phyloP scores from a whole-genome alignment of 2,797 vertebrate genomes.

The Semaprochilodus insignis region DNA sequence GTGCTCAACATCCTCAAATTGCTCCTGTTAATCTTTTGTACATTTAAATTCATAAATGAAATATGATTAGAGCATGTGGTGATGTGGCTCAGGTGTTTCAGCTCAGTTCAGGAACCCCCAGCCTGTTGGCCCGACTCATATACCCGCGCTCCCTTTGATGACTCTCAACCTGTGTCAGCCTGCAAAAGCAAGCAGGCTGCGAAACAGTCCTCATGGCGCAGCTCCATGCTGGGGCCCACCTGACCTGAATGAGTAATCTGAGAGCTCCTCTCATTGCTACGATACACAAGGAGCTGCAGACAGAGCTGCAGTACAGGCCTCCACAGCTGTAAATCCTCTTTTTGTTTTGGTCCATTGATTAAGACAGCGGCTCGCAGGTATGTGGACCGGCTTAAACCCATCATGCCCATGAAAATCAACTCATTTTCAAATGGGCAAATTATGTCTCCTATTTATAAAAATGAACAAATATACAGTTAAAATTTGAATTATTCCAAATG shows the following conservation, averaged over 20 bases:
- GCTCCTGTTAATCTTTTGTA: too few species aligned
- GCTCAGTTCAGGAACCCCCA: neutral
- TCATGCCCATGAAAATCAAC: neutral
- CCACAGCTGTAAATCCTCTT: neutral
- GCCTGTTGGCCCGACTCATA: slow-evolving; percentile 35
- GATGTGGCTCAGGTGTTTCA: slow-evolving; percentile 2
- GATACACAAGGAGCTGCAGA: slow-evolving; percentile 30
- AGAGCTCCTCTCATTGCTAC: slow-evolving; percentile 55
- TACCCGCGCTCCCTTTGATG: slow-evolving; percentile 23
- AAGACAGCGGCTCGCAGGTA: neutral
- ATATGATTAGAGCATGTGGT: neutral
- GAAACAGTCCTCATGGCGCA: slow-evolving; percentile 56
- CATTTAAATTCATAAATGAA: neutral
- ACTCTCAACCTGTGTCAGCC: slow-evolving; percentile 46
- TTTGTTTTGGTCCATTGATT: neutral
- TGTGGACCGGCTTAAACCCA: too few species aligned
- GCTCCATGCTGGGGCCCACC: slow-evolving; percentile 58
- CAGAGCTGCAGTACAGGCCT: slow-evolving; percentile 32
- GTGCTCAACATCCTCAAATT: too few species aligned
- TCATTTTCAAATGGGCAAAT: too few species aligned
- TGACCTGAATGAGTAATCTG: slow-evolving; percentile 63
- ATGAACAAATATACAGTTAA: too few species aligned
- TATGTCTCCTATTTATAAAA: too few species aligned
- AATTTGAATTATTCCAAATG: too few species aligned
- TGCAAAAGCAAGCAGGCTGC: slow-evolving; percentile 66